Base-by-base conservation (phyloP, 1,140 invertebrate species). In the Wiebesia pumilae region DNA sequence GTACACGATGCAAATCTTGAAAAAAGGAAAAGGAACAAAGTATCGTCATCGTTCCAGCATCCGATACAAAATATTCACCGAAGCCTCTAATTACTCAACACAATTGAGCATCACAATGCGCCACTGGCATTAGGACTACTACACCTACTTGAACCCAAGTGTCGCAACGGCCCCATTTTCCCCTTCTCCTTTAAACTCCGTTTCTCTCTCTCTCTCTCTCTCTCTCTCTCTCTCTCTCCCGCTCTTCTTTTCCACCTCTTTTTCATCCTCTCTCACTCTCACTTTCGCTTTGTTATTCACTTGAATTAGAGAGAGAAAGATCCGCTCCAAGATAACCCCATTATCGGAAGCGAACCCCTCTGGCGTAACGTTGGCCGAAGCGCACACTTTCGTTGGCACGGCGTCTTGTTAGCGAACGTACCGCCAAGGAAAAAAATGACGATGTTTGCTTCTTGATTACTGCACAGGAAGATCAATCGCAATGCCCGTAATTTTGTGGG, bases 271-370 rank as follows among this genome's bases (percentile, higher is more conserved):
- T 6, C 33, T 47, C 33, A 24, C 71, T 43, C 30, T 77, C n/a
- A 54, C 47, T 78, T 78, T 54, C 47, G 77, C 43, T 78, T 33
- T 78, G 27, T 62, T 40, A 73, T 43, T n/a, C 27, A 21, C 58
- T 19, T n/a, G 51, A 84, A 38, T 14, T n/a, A 83, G 35, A 83
- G 71, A 77, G 38, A 75, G 24, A 75, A 19, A 75, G 69, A 71
- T 83, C 69, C 27, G 71, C 16, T 65, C 35, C 16, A 24, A 51
- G 81, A 83, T 83, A 83, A 83, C 82, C 82, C 71, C 82, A 77
- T 75, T 83, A 83, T 75, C 51, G 69, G 62, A 62, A 54, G 77
- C 47, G 21, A 62, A 40, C 0, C 77, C 47, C 51, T 80, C 78
- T 78, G 77, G 30, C 47, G 47, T 27, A 51, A 78, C 16, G 33